phyloP scores from a whole-genome alignment of 2,113 vertebrate genomes.

The Hypomesus transpacificus region DNA sequence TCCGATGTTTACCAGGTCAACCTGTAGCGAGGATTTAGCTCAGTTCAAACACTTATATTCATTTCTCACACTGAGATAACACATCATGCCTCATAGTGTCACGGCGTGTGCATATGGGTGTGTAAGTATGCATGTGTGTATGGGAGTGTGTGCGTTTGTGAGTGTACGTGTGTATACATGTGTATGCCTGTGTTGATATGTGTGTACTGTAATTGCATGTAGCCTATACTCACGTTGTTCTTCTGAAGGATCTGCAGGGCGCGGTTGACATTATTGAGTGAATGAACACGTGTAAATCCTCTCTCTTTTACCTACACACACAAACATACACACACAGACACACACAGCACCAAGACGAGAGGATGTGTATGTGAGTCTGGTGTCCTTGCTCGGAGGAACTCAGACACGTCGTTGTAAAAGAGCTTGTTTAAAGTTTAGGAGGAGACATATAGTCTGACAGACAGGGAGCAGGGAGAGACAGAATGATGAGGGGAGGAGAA shows the following conservation, averaged over 20 bases:
- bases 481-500: no score
- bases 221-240: conserved; percentile 86
- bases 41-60: neutral
- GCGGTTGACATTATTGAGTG: conserved; percentile 98
- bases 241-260: conserved; percentile 92
- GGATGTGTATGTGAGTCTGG: neutral
- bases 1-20: conserved; percentile 89
- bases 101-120: neutral
- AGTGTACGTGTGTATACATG: neutral
- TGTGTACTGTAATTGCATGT: neutral
- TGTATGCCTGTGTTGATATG: conserved; percentile 1
- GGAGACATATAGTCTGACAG: neutral
- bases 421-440: neutral
- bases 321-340: conserved; percentile 36
- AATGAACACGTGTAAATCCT: conserved; percentile 93
- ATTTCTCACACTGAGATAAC: no score
- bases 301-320: conserved; percentile 88
- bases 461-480: neutral
- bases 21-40: conserved; percentile 53
- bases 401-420: conserved; percentile 32
- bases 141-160: neutral
- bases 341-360: conserved; percentile 7
- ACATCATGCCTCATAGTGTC: neutral
- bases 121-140: neutral
- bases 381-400: conserved; percentile 36